These are phyloP conservation scores for Branchellion lobata DNA, from an alignment of 2,888 invertebrate species.

Conservation along the genomic window DNA sequence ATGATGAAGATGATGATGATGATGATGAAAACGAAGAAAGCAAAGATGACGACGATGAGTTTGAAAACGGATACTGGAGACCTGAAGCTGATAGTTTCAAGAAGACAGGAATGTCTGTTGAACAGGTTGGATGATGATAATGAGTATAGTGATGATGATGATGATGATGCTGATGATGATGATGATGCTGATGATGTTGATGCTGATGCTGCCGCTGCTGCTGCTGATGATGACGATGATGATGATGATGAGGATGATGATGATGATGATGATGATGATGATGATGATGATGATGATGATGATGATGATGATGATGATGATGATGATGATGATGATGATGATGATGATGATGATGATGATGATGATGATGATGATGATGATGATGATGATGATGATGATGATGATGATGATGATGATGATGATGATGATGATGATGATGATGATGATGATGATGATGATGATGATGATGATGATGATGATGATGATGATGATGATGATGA, in stretches of 20 bases:
- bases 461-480: background rate
- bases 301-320: constrained; percentile 14
- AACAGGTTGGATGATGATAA: background rate
- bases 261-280: background rate
- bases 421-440: background rate
- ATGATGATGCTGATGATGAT: background rate
- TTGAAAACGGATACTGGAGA: background rate
- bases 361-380: constrained; percentile 25
- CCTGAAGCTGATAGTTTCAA: background rate
- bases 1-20: constrained; percentile 3
- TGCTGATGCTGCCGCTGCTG: background rate
- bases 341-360: background rate
- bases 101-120: constrained; percentile 5
- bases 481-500: constrained; percentile 7
- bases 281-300: background rate
- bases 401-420: background rate
- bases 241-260: background rate
- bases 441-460: background rate
- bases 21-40: constrained; percentile 10
- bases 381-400: background rate
- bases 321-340: constrained; percentile 17
- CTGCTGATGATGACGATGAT: background rate
- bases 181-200: constrained; percentile 17
- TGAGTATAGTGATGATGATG: background rate
- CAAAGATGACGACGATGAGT: background rate